Evolutionary conservation across 2,888 invertebrate species (phyloP).

Genomic region (Quadriops clusia): DNA sequence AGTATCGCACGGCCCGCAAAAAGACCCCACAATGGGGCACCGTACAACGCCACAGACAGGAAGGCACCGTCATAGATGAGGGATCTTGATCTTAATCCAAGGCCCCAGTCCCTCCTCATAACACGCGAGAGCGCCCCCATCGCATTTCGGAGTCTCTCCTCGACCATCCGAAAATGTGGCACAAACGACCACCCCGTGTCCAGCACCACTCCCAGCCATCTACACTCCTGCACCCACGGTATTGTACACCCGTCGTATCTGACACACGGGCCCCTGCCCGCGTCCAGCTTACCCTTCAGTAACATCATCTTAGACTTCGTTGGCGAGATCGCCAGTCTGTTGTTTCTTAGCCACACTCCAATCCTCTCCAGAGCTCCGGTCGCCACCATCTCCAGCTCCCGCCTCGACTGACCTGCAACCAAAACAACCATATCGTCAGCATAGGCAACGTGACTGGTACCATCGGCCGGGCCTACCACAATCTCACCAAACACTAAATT

Average conservation of each 20-base stretch:
- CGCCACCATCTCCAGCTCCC: neutral
- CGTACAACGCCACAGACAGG: neutral
- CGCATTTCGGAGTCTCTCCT: neutral
- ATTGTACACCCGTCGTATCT: neutral
- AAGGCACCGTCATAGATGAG: conserved; percentile 6
- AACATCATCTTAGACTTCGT: conserved; percentile 4
- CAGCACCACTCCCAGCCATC: conserved; percentile 5
- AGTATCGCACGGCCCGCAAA: neutral
- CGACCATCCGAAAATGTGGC: neutral
- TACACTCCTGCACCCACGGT: conserved; percentile 1
- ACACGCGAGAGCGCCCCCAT: conserved; percentile 1
- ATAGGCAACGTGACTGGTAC: conserved; percentile 1
- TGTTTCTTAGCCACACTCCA: neutral
- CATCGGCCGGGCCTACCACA: neutral
- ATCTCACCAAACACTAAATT: neutral
- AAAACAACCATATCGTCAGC: conserved; percentile 8
- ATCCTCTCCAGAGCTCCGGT: neutral
- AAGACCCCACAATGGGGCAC: neutral
- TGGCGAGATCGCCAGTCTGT: neutral
- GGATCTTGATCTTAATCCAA: neutral
- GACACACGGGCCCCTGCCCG: neutral
- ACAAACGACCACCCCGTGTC: neutral
- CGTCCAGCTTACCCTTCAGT: conserved; percentile 1
- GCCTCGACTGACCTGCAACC: conserved; percentile 1
- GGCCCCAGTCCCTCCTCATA: conserved; percentile 1